phyloP scores from a whole-genome alignment of 2,888 invertebrate genomes.

The Fissipunctia ypsillon region DNA sequence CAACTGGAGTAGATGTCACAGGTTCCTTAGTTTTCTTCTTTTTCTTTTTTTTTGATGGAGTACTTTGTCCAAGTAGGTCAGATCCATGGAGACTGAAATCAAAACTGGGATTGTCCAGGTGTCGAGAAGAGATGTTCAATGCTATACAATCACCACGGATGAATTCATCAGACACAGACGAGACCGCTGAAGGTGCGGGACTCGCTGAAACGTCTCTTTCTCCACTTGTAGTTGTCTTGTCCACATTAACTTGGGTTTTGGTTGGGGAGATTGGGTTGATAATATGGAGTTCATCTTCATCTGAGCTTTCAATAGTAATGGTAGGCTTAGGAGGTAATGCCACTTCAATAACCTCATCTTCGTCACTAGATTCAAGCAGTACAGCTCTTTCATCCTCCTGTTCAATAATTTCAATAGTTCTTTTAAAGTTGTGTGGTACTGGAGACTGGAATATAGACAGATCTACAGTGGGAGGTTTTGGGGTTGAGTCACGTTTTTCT shows the following conservation, averaged over 20 bases:
- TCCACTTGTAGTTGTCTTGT: slow-evolving; percentile 60
- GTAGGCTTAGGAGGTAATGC: slow-evolving; percentile 87
- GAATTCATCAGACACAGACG: slow-evolving; percentile 88
- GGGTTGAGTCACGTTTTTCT: slow-evolving; percentile 70
- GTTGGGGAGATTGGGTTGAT: slow-evolving; percentile 67
- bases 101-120: slow-evolving; percentile 82
- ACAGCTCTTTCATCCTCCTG: slow-evolving; percentile 73
- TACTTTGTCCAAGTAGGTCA: slow-evolving; percentile 81
- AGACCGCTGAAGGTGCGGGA: slow-evolving; percentile 87
- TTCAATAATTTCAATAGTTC: slow-evolving; percentile 82
- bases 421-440: slow-evolving; percentile 77
- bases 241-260: slow-evolving; percentile 64
- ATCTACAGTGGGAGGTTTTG: slow-evolving; percentile 69
- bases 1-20: slow-evolving; percentile 78
- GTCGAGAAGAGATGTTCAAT: slow-evolving; percentile 86
- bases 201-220: slow-evolving; percentile 82
- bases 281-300: slow-evolving; percentile 83
- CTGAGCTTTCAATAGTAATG: slow-evolving; percentile 88
- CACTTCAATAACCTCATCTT: slow-evolving; percentile 88
- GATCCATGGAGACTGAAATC: slow-evolving; percentile 88
- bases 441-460: slow-evolving; percentile 81
- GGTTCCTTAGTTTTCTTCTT: slow-evolving; percentile 83
- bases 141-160: slow-evolving; percentile 88
- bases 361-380: slow-evolving; percentile 85
- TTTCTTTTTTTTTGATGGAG: slow-evolving; percentile 84